Evolutionary conservation across 2,797 vertebrate species (phyloP), one percentile per base, ranked within the genome.

Genomic region (Lacerta agilis): DNA sequence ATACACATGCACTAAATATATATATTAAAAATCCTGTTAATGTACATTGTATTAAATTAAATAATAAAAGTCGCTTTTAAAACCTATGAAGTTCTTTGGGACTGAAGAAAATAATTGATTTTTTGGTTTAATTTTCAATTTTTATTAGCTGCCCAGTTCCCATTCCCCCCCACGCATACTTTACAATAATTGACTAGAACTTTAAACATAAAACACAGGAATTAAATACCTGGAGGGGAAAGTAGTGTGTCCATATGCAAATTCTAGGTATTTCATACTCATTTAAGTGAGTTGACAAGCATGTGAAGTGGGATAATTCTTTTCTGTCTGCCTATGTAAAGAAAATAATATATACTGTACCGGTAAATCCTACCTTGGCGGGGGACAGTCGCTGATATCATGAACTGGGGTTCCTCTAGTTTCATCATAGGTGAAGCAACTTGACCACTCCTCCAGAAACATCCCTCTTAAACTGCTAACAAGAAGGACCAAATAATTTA

Each of bases 1-100:
- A 91, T 93, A 76, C 78, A 92, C 87, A 91, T 78, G 79, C 89
- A 91, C 92, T 18, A 64, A 15, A 38, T 61, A 73, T 49, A 4
- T 41, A 11, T 41, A n/a, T 86, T 29, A 6, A 4, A 76, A 92
- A 91, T 73, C 89, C 93, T 91, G 93, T 90, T 93, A 95, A 90
- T 91, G 90, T 91, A 91, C 41, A 76, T 79, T 89, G 89, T 92
- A 85, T 85, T 93, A 94, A 94, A 93, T 89, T 89, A 91, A 93
- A 93, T 55, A 92, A 85, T 89, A 91, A 94, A 95, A 94, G 87
- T 90, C 89, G 93, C 92, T 91, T 89, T 88, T 86, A 83, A 91
- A 69, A 89, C 89, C 82, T 79, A 89, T 82, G 80, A 88, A 92
- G 73, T 0, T 0, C 43, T 91, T n/a, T 45, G 69, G 76, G 83